A percentile compares a stretch with the other conserved stretches of the same genome.
Conservation (phyloP, 2,888 invertebrate species). For the Metellina segmentata region DNA sequence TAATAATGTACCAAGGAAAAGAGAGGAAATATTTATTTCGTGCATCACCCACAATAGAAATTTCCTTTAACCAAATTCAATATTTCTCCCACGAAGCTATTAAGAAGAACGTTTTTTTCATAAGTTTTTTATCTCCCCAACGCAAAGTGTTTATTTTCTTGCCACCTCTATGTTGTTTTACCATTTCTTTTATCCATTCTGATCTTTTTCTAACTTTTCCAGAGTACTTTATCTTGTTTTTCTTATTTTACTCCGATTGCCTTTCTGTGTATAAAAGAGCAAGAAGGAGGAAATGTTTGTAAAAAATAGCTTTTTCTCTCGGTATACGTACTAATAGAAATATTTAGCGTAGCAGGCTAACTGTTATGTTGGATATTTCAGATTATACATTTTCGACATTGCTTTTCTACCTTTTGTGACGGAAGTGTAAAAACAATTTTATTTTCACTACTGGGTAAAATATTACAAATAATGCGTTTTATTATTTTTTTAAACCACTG, state of each 20-base stretch:
- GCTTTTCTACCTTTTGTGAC: no score
- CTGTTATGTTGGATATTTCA: not conserved
- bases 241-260: slow-evolving; percentile 39
- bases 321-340: not conserved
- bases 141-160: slow-evolving; percentile 43
- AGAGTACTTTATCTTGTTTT: not conserved
- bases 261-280: slow-evolving; percentile 9
- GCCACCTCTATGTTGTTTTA: slow-evolving; percentile 44
- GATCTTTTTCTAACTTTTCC: slow-evolving; percentile 5
- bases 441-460: no score
- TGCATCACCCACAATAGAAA: slow-evolving; percentile 43
- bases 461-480: no score
- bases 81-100: slow-evolving; percentile 48
- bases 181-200: slow-evolving; percentile 15
- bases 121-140: not conserved
- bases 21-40: slow-evolving; percentile 46
- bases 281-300: slow-evolving; percentile 19
- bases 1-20: slow-evolving; percentile 43
- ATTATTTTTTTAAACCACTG: no score
- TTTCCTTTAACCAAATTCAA: slow-evolving; percentile 67
- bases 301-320: slow-evolving; percentile 20
- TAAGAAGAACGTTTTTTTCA: slow-evolving; percentile 28
- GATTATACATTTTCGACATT: not conserved
- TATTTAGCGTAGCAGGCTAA: not conserved
- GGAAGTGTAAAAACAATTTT: no score